Evolutionary conservation across 2,888 invertebrate genomes (phyloP), one percentile per base, ranked within the genome.

Genomic region (Epistrophella euchroma): DNA sequence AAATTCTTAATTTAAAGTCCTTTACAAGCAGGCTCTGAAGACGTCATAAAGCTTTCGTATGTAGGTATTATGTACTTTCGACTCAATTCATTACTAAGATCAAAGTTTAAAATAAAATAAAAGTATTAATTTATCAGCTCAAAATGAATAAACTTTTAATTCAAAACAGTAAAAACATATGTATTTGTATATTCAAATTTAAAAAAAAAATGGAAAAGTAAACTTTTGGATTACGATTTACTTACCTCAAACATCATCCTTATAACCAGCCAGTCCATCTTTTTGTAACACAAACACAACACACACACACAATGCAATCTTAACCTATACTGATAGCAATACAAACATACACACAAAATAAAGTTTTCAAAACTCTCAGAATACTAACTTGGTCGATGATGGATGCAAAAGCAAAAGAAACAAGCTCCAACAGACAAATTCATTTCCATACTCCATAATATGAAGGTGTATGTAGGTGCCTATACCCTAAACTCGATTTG

Each of bases 221-320:
- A 55, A 81, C 75, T 70, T 70, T 68, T 68, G 45, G 70, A 75
- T 75, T 74, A 47, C 80, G 56, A 68, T 58, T 74, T 52, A 52
- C 45, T 55, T 73, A 19, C 45, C 64, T 66, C 73, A 68, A 73
- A 80, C 52, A 80, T 43, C 35, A 50, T 50, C n/a, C 70, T 37
- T n/a, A 40, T 6, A 13, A 19, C 28, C 15, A 22, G 19, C 15
- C 22, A 43, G 37, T 43, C 35, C 43, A 71, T 56, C 45, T 28
- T 10, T 37, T 17, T 55, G n/a, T 5, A 71, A 43, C 13, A 25
- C 45, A 62, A 75, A 75, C 62, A 64, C 32, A 62, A 81, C 43
- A 43, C 13, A 13, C 9, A 40, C 75, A 88, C 88, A 88, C 88
- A 88, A 88, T 52, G 15, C 32, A 19, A 64, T 88, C 88, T 88